These are phyloP conservation scores for Ardeotis arabs DNA, from an alignment of 2,113 vertebrate species.

Conservation along the genomic window DNA sequence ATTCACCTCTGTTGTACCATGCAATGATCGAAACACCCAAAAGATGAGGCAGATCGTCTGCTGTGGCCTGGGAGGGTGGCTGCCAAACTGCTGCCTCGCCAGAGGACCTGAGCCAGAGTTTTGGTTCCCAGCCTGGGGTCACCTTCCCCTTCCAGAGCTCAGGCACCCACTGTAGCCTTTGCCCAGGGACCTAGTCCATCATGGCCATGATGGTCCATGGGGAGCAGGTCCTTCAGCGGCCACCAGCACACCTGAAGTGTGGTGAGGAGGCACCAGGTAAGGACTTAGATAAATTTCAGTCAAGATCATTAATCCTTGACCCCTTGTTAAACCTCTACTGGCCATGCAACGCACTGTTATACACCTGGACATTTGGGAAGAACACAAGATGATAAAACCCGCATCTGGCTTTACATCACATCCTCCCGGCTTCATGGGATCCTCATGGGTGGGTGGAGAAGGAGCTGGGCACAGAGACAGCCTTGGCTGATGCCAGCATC, in stretches of 20 bases:
- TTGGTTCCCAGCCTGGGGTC: neutral
- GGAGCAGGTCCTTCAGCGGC: accelerated
- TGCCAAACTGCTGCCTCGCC: accelerated
- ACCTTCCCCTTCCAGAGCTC: neutral
- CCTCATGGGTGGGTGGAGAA: accelerated
- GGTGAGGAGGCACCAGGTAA: neutral
- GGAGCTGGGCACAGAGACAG: neutral
- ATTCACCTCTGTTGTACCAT: neutral
- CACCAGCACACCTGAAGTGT: accelerated
- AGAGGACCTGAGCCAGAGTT: neutral
- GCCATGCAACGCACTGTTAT: accelerated
- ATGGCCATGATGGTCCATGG: accelerated
- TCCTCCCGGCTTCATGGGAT: neutral
- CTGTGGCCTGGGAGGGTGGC: accelerated
- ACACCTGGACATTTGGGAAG: neutral
- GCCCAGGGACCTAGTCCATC: neutral
- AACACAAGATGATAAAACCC: neutral
- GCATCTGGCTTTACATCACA: neutral
- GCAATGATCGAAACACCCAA: accelerated
- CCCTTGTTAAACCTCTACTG: neutral
- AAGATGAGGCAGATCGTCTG: accelerated
- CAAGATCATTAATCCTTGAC: neutral
- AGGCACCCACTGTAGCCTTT: accelerated
- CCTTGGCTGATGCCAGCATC: accelerated
- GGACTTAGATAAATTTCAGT: neutral